phyloP scores from a whole-genome alignment of 2,888 invertebrate species.

The Diploptera punctata region DNA sequence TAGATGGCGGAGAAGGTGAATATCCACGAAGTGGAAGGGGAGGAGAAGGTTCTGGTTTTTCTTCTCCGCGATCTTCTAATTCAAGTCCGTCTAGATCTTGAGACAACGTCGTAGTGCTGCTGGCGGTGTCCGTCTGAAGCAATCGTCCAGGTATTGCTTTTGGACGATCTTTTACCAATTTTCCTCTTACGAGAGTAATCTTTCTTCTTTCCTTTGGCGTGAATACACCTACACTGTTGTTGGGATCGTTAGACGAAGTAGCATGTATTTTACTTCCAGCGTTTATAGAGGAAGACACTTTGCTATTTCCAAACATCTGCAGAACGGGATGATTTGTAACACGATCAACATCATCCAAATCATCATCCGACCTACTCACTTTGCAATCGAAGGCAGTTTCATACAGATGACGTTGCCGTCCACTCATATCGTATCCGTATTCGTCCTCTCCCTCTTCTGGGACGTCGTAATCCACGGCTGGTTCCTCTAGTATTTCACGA shows the following conservation, averaged over 20 bases:
- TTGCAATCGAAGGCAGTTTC: constrained; percentile 92
- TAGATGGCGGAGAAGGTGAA: constrained; percentile 84
- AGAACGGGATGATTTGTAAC: constrained; percentile 82
- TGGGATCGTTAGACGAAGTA: constrained; percentile 25
- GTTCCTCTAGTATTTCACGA: constrained; percentile 40
- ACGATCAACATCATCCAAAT: constrained; percentile 81
- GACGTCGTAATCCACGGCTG: constrained; percentile 53
- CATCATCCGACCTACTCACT: constrained; percentile 80
- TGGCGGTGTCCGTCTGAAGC: constrained; percentile 54
- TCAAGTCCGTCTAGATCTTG: constrained; percentile 54
- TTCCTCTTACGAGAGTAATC: constrained; percentile 30
- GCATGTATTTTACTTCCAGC: not conserved
- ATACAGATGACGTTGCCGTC: constrained; percentile 76
- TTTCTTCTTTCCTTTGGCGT: constrained; percentile 60
- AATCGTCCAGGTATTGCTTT: constrained; percentile 65
- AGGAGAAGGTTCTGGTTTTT: constrained; percentile 49
- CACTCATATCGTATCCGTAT: constrained; percentile 61
- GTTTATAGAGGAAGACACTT: constrained; percentile 2
- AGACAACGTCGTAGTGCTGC: constrained; percentile 51
- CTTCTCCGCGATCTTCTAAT: constrained; percentile 52
- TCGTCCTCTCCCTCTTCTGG: constrained; percentile 44
- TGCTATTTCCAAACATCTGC: constrained; percentile 45
- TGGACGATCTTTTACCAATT: constrained; percentile 57
- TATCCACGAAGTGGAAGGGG: constrained; percentile 72
- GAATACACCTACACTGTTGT: constrained; percentile 17